Evolutionary conservation across 2,797 vertebrate species (phyloP).

Genomic region (Sylvia borin): DNA sequence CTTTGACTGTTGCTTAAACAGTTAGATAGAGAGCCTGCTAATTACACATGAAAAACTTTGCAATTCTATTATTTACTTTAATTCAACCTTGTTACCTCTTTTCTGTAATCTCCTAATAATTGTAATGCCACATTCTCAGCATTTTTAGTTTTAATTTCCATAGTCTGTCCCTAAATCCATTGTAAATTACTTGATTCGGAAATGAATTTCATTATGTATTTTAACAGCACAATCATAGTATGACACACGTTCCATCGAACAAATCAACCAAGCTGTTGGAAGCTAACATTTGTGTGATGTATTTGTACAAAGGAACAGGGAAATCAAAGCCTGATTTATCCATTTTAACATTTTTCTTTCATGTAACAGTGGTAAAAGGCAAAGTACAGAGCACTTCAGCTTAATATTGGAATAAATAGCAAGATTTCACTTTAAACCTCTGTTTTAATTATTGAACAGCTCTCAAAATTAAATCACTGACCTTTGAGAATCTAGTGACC

Average conservation of each 20-base stretch:
- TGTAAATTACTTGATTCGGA: background rate
- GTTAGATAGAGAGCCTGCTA: background rate
- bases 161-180: background rate
- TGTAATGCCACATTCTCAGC: background rate
- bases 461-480: constrained; percentile 52
- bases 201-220: background rate
- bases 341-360: background rate
- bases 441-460: constrained; percentile 68
- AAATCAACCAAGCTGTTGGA: background rate
- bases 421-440: constrained; percentile 23
- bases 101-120: background rate
- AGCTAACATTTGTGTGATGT: background rate
- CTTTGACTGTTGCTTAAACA: background rate
- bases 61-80: background rate
- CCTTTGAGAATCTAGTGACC: constrained; percentile 60
- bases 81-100: background rate
- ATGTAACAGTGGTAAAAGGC: background rate
- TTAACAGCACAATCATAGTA: background rate
- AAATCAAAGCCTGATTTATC: background rate
- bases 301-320: background rate
- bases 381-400: constrained; percentile 6
- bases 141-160: background rate
- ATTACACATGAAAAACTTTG: background rate
- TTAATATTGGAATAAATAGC: constrained; percentile 31
- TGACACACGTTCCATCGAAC: background rate